These are phyloP conservation scores for Bombus confusus DNA, from an alignment of 1,140 invertebrate genomes.

Conservation along the genomic window DNA sequence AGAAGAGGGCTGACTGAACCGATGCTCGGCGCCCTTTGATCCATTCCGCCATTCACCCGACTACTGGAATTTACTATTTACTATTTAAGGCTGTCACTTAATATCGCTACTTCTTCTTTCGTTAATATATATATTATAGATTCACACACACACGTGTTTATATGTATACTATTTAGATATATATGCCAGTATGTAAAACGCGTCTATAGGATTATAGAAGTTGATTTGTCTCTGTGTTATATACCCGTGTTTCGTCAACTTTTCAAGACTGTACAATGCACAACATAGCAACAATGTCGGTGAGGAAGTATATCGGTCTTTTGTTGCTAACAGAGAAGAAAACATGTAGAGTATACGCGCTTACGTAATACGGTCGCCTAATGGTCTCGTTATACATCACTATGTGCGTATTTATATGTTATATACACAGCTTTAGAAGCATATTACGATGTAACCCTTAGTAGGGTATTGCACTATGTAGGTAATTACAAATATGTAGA, in stretches of 20 bases:
- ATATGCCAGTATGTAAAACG: neutral
- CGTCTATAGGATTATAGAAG: neutral
- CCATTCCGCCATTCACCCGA: slow-evolving; percentile 57
- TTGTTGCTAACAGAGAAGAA: slow-evolving; percentile 56
- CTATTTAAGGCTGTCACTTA: slow-evolving; percentile 71
- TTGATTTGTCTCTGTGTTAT: neutral
- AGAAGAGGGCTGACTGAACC: slow-evolving; percentile 50
- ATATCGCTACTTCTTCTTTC: slow-evolving; percentile 62
- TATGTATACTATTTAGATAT: neutral
- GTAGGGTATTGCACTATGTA: slow-evolving; percentile 7
- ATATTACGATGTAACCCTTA: neutral
- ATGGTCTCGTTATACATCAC: slow-evolving; percentile 66
- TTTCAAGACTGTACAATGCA: neutral
- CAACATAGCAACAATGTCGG: slow-evolving; percentile 17
- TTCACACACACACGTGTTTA: no score
- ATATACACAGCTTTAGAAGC: neutral
- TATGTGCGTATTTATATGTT: neutral
- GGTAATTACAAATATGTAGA: slow-evolving; percentile 2
- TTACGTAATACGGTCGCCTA: slow-evolving; percentile 62
- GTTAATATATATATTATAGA: slow-evolving; percentile 65
- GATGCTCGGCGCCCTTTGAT: slow-evolving; percentile 68
- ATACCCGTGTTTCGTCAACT: no score
- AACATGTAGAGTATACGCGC: slow-evolving; percentile 25
- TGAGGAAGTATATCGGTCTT: slow-evolving; percentile 63
- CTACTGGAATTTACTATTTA: slow-evolving; percentile 79